A percentile compares a stretch with the other conserved stretches of the same genome.
phyloP scores from a whole-genome alignment of 2,888 invertebrate genomes.

The Spisula subtruncata region DNA sequence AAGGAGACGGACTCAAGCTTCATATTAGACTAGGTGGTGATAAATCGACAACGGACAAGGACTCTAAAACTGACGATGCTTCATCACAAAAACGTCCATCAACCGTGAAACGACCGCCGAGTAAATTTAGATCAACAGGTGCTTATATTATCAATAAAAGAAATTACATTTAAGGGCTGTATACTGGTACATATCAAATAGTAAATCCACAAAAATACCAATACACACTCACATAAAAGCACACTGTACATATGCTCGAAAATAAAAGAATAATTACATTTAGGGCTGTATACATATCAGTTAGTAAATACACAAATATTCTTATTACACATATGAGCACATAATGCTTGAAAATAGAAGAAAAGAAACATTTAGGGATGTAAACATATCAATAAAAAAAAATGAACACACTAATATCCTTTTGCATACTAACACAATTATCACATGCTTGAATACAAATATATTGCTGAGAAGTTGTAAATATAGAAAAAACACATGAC shows the following conservation, averaged over 20 bases:
- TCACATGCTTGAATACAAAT: too few species aligned
- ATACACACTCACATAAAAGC: not conserved
- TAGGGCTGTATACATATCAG: too few species aligned
- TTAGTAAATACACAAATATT: too few species aligned
- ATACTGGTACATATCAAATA: too few species aligned
- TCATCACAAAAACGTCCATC: slow-evolving; percentile 90
- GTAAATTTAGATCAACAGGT: slow-evolving; percentile 96
- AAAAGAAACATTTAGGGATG: too few species aligned
- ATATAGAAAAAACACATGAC: too few species aligned
- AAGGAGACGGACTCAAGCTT: slow-evolving; percentile 75
- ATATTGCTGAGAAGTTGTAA: not conserved
- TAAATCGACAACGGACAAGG: slow-evolving; percentile 48
- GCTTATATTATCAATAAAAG: slow-evolving; percentile 35
- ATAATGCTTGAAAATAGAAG: too few species aligned
- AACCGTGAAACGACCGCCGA: slow-evolving; percentile 96
- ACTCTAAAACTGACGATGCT: slow-evolving; percentile 54
- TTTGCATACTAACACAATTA: too few species aligned
- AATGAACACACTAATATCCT: too few species aligned
- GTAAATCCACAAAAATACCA: not conserved
- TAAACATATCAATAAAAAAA: too few species aligned
- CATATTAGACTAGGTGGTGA: slow-evolving; percentile 75
- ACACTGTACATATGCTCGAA: not conserved
- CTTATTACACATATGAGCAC: too few species aligned
- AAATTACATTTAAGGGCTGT: not conserved
- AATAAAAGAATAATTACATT: too few species aligned